Evolutionary conservation across 1,140 invertebrate genomes (phyloP).

Genomic region (Ganaspis sp.): DNA sequence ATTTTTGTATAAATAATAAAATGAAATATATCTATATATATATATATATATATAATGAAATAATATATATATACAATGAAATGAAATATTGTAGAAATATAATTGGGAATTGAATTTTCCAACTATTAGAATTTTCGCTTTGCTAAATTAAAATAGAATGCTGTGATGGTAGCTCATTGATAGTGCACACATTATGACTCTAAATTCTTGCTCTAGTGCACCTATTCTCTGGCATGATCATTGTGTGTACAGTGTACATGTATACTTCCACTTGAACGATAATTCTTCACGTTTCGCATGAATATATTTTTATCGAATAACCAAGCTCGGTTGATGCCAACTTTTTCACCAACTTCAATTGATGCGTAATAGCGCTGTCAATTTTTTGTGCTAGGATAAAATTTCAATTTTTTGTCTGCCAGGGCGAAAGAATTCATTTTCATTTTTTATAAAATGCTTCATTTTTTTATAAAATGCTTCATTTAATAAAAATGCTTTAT

Average conservation of each 20-base stretch:
- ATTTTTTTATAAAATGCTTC: too few species aligned
- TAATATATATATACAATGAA: too few species aligned
- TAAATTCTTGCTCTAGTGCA: neutral
- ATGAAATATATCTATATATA: too few species aligned
- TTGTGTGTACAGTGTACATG: neutral
- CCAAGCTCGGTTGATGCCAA: neutral
- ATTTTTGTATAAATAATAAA: too few species aligned
- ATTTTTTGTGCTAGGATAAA: neutral
- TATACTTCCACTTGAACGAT: neutral
- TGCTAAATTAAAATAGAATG: neutral
- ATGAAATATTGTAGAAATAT: neutral
- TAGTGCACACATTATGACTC: neutral
- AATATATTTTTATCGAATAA: constrained; percentile 3
- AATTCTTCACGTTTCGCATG: neutral
- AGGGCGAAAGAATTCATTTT: too few species aligned
- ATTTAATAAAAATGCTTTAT: too few species aligned
- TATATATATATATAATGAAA: too few species aligned
- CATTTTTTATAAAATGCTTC: too few species aligned
- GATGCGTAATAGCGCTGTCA: neutral
- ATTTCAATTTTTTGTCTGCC: too few species aligned
- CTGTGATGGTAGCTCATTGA: neutral
- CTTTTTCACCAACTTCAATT: neutral
- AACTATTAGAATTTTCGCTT: neutral
- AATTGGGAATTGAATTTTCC: neutral
- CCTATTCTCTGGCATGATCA: neutral